Evolutionary conservation across 1,140 invertebrate genomes (phyloP).

Genomic region (Elymnias hypermnestra): DNA sequence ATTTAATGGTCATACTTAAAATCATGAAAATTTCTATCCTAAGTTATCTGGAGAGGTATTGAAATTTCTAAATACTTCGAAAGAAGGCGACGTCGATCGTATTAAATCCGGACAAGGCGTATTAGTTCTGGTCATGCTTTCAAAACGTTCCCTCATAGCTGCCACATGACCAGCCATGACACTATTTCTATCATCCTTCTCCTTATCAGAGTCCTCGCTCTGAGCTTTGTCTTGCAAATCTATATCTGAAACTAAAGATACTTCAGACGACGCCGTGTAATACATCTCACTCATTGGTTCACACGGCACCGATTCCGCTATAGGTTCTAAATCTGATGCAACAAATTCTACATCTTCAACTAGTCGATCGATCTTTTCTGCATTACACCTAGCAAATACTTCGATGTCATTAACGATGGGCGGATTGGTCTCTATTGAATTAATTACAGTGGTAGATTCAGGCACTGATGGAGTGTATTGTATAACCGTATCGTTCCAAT

Average conservation of each 20-base stretch:
- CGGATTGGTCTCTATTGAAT: no score
- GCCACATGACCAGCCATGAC: conserved; percentile 71
- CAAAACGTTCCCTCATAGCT: conserved; percentile 69
- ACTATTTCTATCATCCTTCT: conserved; percentile 35
- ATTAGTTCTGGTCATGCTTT: conserved; percentile 66
- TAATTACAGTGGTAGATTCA: no score
- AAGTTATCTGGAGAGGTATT: conserved; percentile 52
- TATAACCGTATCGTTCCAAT: no score
- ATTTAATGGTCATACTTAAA: no score
- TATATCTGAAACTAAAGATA: conserved; percentile 45
- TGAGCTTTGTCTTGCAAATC: conserved; percentile 33
- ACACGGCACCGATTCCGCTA: conserved; percentile 13
- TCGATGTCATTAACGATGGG: no score
- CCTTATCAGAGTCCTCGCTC: conserved; percentile 29
- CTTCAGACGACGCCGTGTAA: conserved; percentile 50
- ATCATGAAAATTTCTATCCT: conserved; percentile 21
- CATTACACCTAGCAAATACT: background rate
- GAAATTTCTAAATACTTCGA: conserved; percentile 45
- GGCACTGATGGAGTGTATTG: no score
- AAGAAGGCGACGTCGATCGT: conserved; percentile 46
- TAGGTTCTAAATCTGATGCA: background rate
- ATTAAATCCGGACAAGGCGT: conserved; percentile 58
- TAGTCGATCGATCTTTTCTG: background rate
- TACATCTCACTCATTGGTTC: conserved; percentile 56
- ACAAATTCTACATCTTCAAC: background rate